A percentile compares a stretch with the other conserved stretches of the same genome.
Conservation (phyloP, 2,113 vertebrate species). For the Pseudorectes ferrugineus region DNA sequence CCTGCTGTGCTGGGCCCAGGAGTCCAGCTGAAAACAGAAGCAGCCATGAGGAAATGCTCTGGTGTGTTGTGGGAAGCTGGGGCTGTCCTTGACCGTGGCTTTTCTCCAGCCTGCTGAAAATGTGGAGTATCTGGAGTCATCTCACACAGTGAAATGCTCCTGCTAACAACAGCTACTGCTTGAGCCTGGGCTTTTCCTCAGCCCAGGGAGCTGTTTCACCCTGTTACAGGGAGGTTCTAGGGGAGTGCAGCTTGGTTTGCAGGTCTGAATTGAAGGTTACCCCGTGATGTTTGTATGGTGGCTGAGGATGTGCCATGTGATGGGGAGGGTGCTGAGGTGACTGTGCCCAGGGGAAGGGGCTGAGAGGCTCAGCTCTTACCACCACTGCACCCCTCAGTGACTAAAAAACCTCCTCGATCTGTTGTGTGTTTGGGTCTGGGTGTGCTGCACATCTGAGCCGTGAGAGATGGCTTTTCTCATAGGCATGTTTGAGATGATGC, state of each 20-base stretch:
- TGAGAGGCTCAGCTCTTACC: neutral
- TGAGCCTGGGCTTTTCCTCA: neutral
- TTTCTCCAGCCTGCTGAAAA: neutral
- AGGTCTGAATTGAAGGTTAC: neutral
- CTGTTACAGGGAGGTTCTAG: neutral
- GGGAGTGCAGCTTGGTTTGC: neutral
- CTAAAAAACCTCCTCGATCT: neutral
- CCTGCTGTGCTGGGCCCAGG: neutral
- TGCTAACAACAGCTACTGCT: neutral
- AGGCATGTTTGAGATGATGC: neutral
- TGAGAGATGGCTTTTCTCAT: neutral
- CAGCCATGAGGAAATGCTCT: neutral
- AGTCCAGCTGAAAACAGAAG: neutral
- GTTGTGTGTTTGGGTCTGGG: accelerated
- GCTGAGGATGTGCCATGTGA: accelerated
- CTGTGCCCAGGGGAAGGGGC: neutral
- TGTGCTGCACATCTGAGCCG: neutral
- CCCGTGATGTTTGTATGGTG: accelerated
- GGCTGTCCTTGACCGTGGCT: accelerated
- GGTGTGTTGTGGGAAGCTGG: neutral
- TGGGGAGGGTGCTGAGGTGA: neutral
- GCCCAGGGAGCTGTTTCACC: neutral
- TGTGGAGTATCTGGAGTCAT: neutral
- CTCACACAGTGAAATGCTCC: neutral
- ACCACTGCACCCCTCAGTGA: neutral